Percentiles rank a stretch among this genome's conserved stretches.
Conservation (phyloP, 2,888 invertebrate genomes). For the Oligia fasciuncula region DNA sequence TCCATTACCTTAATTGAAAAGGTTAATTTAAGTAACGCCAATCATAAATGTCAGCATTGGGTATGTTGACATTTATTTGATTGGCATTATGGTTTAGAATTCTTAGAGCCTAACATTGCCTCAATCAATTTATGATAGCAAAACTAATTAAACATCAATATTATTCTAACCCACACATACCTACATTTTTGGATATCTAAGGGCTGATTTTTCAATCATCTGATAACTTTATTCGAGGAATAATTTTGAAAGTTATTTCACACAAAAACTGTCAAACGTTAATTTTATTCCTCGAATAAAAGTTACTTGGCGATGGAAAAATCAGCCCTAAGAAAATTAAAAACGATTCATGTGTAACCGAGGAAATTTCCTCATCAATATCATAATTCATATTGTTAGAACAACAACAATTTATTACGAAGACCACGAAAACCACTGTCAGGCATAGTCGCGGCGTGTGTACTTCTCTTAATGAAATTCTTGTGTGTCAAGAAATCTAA, state of each 20-base stretch:
- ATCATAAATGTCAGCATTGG: slow-evolving; percentile 12
- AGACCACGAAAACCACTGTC: slow-evolving; percentile 44
- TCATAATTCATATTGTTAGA: slow-evolving; percentile 49
- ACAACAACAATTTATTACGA: slow-evolving; percentile 55
- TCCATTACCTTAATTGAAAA: slow-evolving; percentile 23
- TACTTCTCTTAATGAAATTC: slow-evolving; percentile 65
- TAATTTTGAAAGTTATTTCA: too few species aligned
- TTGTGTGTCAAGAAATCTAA: slow-evolving; percentile 66
- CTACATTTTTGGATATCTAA: slow-evolving; percentile 9
- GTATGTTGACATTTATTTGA: background rate
- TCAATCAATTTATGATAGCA: background rate
- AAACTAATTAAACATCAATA: slow-evolving; percentile 9
- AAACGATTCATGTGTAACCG: slow-evolving; percentile 17
- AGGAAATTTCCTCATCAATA: slow-evolving; percentile 33
- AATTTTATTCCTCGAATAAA: too few species aligned
- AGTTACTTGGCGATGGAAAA: too few species aligned
- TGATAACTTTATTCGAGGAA: too few species aligned
- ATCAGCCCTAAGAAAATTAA: background rate
- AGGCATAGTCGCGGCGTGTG: slow-evolving; percentile 34
- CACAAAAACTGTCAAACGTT: too few species aligned
- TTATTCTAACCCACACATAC: background rate
- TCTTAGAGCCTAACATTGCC: background rate
- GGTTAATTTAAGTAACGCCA: slow-evolving; percentile 12
- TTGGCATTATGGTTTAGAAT: background rate
- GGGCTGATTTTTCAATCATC: too few species aligned